phyloP scores from a whole-genome alignment of 2,888 invertebrate genomes.

The Pandemis heparana region DNA sequence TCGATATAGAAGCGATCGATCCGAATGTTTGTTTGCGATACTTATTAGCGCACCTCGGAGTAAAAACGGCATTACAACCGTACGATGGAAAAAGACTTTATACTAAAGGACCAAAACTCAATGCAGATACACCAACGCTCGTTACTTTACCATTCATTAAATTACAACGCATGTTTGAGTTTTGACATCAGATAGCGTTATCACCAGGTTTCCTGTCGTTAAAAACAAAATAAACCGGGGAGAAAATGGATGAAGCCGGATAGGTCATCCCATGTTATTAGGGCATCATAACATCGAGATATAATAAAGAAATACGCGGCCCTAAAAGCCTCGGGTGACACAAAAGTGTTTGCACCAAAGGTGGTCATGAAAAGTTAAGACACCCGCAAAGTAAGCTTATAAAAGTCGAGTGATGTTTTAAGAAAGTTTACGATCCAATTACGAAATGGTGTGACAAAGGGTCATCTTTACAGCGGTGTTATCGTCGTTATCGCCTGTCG shows the following conservation, averaged over 20 bases:
- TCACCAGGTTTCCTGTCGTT: constrained; percentile 36
- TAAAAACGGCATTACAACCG: background rate
- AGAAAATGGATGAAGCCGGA: constrained; percentile 24
- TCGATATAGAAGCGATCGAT: constrained; percentile 47
- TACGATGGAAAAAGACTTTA: constrained; percentile 4
- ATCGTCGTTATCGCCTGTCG: constrained; percentile 53
- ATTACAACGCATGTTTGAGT: constrained; percentile 33
- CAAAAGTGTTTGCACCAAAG: constrained; percentile 50
- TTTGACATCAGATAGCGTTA: constrained; percentile 36
- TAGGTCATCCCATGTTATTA: constrained; percentile 37
- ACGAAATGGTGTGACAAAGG: constrained; percentile 67
- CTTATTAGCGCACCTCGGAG: constrained; percentile 24
- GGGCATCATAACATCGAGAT: constrained; percentile 38
- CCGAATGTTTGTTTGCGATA: constrained; percentile 49
- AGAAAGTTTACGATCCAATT: constrained; percentile 63
- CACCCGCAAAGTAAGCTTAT: constrained; percentile 57
- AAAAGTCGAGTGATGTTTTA: constrained; percentile 55
- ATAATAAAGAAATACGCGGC: constrained; percentile 40
- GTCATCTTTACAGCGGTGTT: constrained; percentile 59
- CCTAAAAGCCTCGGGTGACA: constrained; percentile 41
- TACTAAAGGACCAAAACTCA: background rate
- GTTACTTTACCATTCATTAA: constrained; percentile 27
- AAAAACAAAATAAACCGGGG: constrained; percentile 38
- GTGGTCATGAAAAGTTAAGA: constrained; percentile 58
- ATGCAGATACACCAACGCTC: background rate